Base-by-base conservation (phyloP, 2,888 invertebrate species). In the Tipula confusa region DNA sequence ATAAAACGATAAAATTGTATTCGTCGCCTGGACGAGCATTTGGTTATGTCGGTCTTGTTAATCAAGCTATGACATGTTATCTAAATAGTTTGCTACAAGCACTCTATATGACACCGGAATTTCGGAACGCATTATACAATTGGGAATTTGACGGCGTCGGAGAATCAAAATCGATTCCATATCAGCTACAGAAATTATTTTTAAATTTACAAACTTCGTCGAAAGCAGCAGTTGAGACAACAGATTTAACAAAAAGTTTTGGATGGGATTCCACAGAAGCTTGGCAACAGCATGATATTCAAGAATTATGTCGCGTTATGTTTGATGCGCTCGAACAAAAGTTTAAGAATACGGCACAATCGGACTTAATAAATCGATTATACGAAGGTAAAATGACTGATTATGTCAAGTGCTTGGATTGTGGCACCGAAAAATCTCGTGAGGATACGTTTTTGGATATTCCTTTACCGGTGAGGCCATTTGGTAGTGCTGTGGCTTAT, bases 31-130 rank as follows among this genome's bases (percentile, higher is more conserved):
- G 86, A 3, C 83, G 83, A 33, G 85, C 84, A 82, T 84, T 84
- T 5, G 87, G 87, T 13, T 95, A 94, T 88, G 95, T 96, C 9
- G 96, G 96, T 38, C 90, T 96, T 83, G 95, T 96, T 7, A 96
- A 96, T 89, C 95, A 96, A 89, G 96, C 96, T 0, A 97, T 97
- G 96, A 97, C 97, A 0, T 97, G 97, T 88, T 97, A 97, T 88
- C 91, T 97, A 84, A 97, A 97, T 90, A 96, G 96, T 89, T 90
- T 97, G 81, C 90, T 97, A 29, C 97, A 97, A 90, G 95, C 96
- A 0, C 90, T 97, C 4, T 97, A 92, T 87, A 97, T 97, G 96
- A 97, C 97, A 0, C 97, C 97, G 0, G 97, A 97, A 89, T 97
- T 97, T 88, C 91, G 97, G 48, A 97, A 97, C 90, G 95, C 95